These are phyloP conservation scores for Perca schrenkii DNA, from an alignment of 2,113 vertebrate genomes.

Conservation along the genomic window DNA sequence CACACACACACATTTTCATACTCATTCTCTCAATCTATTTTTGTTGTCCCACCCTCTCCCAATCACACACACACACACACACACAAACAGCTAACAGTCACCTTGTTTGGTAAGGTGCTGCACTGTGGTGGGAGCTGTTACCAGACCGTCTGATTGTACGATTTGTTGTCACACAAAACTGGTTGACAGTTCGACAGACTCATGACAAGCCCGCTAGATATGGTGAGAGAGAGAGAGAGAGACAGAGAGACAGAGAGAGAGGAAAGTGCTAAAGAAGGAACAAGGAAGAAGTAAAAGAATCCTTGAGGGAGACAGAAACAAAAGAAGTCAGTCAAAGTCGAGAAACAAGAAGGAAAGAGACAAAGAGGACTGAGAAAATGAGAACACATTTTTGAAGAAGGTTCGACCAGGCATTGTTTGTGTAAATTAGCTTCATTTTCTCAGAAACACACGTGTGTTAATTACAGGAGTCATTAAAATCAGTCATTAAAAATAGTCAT, in stretches of 20 bases:
- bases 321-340: not conserved
- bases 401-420: not conserved
- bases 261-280: not conserved
- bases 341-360: not conserved
- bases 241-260: not conserved
- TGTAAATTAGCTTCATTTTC: conserved; percentile 13
- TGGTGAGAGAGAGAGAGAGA: conserved; percentile 10
- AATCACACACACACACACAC: no score
- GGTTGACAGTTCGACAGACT: conserved; percentile 57
- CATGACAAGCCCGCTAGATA: conserved; percentile 44
- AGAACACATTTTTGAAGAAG: not conserved
- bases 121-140: conserved; percentile 42
- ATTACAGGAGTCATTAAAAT: conserved; percentile 55
- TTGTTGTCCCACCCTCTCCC: no score
- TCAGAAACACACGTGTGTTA: conserved; percentile 43
- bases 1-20: no score
- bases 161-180: conserved; percentile 37
- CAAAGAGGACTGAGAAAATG: not conserved
- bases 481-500: conserved; percentile 38
- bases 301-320: not conserved
- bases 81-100: not conserved
- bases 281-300: not conserved
- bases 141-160: conserved; percentile 22
- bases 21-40: no score
- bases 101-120: conserved; percentile 11